Conservation (phyloP, 2,113 vertebrate genomes). For the Nipponia nippon region DNA sequence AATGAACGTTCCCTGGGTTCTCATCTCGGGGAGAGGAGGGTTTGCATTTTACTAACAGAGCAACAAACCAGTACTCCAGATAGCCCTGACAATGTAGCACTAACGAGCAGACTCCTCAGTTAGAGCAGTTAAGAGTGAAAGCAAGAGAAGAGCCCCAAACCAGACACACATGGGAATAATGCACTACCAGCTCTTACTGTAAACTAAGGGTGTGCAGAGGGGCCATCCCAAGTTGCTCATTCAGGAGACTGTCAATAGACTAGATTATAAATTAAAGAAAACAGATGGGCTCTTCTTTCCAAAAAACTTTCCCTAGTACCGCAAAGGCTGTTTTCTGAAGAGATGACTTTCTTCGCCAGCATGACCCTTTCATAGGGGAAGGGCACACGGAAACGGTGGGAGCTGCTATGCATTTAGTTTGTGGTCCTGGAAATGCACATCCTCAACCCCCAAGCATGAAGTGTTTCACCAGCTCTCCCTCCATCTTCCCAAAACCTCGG, state of each 20-base stretch:
- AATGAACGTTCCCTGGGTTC: not conserved
- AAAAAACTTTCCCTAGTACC: not conserved
- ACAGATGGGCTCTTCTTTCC: not conserved
- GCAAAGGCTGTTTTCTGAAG: not conserved
- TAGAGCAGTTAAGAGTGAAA: not conserved
- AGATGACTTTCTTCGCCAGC: not conserved
- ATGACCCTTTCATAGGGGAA: not conserved
- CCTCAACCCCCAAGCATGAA: not conserved
- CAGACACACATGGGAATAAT: not conserved
- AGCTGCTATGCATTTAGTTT: not conserved
- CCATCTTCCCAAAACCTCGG: not conserved
- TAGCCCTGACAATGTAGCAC: not conserved
- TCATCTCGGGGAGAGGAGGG: not conserved
- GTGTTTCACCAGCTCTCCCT: not conserved
- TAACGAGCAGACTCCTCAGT: not conserved
- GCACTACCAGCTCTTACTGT: not conserved
- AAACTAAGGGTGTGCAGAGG: not conserved
- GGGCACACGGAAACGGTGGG: rapidly evolving
- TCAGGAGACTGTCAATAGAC: not conserved
- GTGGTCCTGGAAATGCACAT: not conserved
- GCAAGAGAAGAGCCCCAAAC: not conserved
- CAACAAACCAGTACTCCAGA: not conserved
- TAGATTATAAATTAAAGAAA: not conserved
- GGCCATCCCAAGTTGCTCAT: not conserved
- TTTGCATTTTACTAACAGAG: not conserved